These are phyloP conservation scores for Stegodyphus dumicola DNA, from an alignment of 1,140 invertebrate species.

Conservation along the genomic window DNA sequence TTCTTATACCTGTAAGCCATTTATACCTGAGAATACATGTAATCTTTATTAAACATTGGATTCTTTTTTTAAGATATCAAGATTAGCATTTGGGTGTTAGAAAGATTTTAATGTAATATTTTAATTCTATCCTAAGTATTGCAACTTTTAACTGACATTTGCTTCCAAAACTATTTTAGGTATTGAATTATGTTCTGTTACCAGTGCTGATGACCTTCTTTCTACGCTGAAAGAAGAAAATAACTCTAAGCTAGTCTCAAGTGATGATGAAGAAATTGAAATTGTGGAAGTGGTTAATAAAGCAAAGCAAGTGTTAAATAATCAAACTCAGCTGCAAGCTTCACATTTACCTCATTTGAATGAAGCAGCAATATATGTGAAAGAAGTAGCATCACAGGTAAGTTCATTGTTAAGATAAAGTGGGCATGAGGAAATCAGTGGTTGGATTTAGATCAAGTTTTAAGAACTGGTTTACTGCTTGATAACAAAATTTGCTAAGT, in stretches of 20 bases:
- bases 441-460: too few relatives aligned
- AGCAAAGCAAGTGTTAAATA: neutral
- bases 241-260: constrained; percentile 16
- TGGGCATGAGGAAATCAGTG: too few relatives aligned
- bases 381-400: constrained; percentile 39
- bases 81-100: too few relatives aligned
- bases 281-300: constrained; percentile 62
- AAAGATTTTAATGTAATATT: too few relatives aligned
- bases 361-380: constrained; percentile 31
- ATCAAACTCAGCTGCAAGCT: constrained; percentile 63
- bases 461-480: too few relatives aligned
- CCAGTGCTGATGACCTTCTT: constrained; percentile 25
- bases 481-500: too few relatives aligned
- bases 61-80: too few relatives aligned
- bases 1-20: too few relatives aligned
- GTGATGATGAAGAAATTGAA: constrained; percentile 50
- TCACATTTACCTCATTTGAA: constrained; percentile 22
- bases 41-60: too few relatives aligned
- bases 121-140: too few relatives aligned
- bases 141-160: too few relatives aligned
- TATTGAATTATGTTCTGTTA: constrained; percentile 40
- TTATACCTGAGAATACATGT: too few relatives aligned
- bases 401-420: neutral
- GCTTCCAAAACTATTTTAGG: neutral
- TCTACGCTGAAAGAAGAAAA: neutral